Percentiles rank a stretch among this genome's conserved stretches.
Conservation (phyloP, 1,140 invertebrate genomes). For the Rhagoletis zephyria region DNA sequence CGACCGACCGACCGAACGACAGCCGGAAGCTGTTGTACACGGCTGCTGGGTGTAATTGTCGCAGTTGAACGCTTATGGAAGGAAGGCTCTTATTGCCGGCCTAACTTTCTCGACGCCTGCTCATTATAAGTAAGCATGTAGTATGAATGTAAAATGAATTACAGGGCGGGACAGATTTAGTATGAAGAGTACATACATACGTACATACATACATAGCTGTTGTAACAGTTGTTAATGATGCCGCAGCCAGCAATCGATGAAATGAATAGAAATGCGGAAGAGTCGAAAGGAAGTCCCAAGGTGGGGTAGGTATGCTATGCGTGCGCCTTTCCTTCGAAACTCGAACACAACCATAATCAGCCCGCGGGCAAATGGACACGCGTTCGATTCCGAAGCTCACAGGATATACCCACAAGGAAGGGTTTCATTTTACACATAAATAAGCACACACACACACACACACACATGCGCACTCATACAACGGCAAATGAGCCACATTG, state of each 20-base stretch:
- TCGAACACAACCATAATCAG: background rate
- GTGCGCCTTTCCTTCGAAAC: background rate
- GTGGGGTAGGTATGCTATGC: background rate
- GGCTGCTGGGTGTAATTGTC: background rate
- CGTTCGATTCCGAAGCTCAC: background rate
- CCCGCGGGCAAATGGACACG: background rate
- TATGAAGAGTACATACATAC: background rate
- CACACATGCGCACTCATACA: background rate
- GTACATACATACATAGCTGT: background rate
- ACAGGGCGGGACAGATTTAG: slow-evolving; percentile 35
- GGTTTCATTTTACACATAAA: background rate
- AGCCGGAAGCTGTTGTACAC: background rate
- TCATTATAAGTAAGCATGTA: slow-evolving; percentile 8
- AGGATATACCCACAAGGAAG: background rate
- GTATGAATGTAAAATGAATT: background rate
- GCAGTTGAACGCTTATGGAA: background rate
- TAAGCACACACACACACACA: background rate
- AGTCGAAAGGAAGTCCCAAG: slow-evolving; percentile 1
- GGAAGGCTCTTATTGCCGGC: background rate
- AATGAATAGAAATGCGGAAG: slow-evolving; percentile 36
- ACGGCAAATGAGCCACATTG: background rate
- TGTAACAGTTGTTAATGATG: slow-evolving; percentile 52
- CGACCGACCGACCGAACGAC: background rate
- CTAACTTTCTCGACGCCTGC: background rate
- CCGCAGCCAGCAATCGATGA: background rate